phyloP scores from a whole-genome alignment of 1,140 invertebrate species.

The Eupeodes corollae region DNA sequence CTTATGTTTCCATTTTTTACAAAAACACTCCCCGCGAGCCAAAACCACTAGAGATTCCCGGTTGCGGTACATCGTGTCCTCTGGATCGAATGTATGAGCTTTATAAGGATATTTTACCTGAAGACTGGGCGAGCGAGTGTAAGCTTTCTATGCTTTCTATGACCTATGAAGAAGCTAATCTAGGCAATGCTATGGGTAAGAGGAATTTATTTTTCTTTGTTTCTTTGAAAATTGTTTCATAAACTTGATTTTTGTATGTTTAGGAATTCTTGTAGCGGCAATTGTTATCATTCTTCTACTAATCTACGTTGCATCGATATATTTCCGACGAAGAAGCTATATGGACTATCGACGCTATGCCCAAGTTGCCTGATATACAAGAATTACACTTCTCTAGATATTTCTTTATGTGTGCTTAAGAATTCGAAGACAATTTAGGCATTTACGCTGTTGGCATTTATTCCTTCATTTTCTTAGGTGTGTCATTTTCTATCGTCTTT shows the following conservation, averaged over 20 bases:
- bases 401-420: too few species aligned
- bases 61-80: conserved; percentile 48
- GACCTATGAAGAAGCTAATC: conserved; percentile 34
- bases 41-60: conserved; percentile 43
- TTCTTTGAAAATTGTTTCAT: neutral
- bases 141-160: conserved; percentile 28
- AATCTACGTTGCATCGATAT: conserved; percentile 29
- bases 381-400: too few species aligned
- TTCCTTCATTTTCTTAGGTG: too few species aligned
- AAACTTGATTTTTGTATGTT: neutral
- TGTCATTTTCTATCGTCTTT: too few species aligned
- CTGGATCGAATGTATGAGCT: conserved; percentile 43
- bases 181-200: conserved; percentile 27
- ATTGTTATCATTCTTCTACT: conserved; percentile 17
- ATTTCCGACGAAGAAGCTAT: conserved; percentile 29
- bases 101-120: conserved; percentile 42
- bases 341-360: conserved; percentile 19
- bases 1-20: conserved; percentile 45
- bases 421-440: too few species aligned
- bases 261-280: conserved; percentile 28
- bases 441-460: too few species aligned
- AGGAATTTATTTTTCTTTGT: neutral
- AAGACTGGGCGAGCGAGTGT: conserved; percentile 47
- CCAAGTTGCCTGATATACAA: conserved; percentile 22
- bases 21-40: conserved; percentile 47